phyloP scores from a whole-genome alignment of 1,140 invertebrate species.

The Papilio dardanus region DNA sequence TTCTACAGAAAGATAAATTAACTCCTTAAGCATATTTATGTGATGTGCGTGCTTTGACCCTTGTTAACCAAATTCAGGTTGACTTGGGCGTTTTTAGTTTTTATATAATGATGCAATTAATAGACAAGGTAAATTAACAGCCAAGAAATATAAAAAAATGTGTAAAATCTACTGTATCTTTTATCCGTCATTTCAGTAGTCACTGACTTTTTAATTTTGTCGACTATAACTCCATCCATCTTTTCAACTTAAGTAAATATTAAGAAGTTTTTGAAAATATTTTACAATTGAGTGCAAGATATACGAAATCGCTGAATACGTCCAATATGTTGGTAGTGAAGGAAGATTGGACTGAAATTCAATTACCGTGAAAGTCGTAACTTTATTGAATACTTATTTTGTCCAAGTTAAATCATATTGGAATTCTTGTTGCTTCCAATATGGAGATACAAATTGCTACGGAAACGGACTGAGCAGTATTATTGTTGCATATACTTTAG shows the following conservation, averaged over 20 bases:
- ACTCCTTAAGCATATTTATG: background rate
- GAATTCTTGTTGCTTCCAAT: background rate
- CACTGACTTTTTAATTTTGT: no score
- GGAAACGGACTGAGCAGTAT: background rate
- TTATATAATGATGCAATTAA: no score
- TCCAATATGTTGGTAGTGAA: background rate
- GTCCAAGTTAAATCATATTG: background rate
- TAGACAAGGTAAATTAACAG: no score
- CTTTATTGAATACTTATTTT: slow-evolving; percentile 1
- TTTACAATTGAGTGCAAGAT: background rate
- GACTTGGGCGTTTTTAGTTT: no score
- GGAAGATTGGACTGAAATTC: background rate
- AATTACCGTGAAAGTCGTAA: background rate
- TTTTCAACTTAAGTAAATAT: no score
- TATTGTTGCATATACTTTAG: background rate
- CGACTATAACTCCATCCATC: no score
- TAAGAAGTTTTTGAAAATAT: background rate
- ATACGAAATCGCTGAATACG: background rate
- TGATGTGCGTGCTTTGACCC: background rate
- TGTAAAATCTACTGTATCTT: no score
- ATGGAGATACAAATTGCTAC: background rate
- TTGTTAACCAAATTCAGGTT: background rate
- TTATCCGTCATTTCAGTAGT: no score
- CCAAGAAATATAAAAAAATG: no score
- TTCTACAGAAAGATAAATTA: background rate